phyloP scores from a whole-genome alignment of 2,888 invertebrate genomes.

The Allacma fusca region DNA sequence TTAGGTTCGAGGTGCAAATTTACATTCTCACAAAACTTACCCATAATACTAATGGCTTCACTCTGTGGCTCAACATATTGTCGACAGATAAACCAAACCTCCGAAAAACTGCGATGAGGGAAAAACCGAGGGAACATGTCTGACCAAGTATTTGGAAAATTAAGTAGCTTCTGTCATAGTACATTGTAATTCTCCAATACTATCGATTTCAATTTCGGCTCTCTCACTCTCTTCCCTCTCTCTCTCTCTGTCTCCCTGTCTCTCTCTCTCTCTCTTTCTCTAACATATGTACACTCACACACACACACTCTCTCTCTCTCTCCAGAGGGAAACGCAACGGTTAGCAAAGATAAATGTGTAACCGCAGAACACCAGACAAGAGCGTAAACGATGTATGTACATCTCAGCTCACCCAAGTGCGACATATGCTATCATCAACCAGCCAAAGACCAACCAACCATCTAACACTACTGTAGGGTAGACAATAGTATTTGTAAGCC shows the following conservation, averaged over 20 bases:
- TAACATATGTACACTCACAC: neutral
- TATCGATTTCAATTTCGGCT: slow-evolving; percentile 20
- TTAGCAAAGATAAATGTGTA: too few relatives aligned
- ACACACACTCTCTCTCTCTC: neutral
- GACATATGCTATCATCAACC: slow-evolving; percentile 7
- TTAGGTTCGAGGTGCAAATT: slow-evolving; percentile 29
- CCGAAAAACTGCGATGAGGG: slow-evolving; percentile 1
- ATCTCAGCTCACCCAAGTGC: too few relatives aligned
- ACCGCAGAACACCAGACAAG: too few relatives aligned
- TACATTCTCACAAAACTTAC: slow-evolving; percentile 18
- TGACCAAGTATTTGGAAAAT: slow-evolving; percentile 22
- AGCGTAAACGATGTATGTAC: too few relatives aligned
- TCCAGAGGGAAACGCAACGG: too few relatives aligned
- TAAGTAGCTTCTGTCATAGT: slow-evolving; percentile 32
- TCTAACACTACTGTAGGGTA: too few relatives aligned
- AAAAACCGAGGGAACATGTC: neutral
- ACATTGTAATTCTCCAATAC: slow-evolving; percentile 28
- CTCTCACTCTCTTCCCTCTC: too few relatives aligned
- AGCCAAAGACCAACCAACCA: slow-evolving; percentile 1
- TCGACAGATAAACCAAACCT: slow-evolving; percentile 10
- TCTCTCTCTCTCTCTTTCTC: neutral
- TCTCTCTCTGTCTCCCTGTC: neutral
- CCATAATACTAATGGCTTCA: neutral
- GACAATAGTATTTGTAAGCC: too few relatives aligned
- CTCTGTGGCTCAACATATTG: slow-evolving; percentile 14